Percentiles rank a stretch among this genome's conserved stretches.
These are phyloP conservation scores for Hypomesus transpacificus DNA, from an alignment of 2,113 vertebrate species.

Conservation along the genomic window DNA sequence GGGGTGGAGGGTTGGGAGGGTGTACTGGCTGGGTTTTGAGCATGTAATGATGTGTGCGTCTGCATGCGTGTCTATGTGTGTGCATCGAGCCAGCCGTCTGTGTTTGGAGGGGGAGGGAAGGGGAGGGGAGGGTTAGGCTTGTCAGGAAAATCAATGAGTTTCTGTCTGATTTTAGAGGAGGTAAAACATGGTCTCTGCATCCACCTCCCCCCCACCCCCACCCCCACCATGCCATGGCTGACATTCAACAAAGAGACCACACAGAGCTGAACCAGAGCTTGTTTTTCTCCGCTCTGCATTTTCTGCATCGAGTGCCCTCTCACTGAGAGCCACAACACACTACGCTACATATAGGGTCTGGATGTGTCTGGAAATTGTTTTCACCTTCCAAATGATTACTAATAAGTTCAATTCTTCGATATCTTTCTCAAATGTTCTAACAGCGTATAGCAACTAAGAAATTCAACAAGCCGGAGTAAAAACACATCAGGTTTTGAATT, in stretches of 20 bases:
- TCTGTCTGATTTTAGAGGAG: conserved; percentile 66
- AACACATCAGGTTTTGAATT: no score
- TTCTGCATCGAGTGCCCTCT: conserved; percentile 36
- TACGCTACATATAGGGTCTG: background rate
- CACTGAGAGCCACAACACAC: background rate
- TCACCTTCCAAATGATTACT: no score
- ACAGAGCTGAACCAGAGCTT: conserved; percentile 32
- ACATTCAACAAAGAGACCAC: conserved; percentile 45
- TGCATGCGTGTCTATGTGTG: conserved; percentile 36
- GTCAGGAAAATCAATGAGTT: conserved; percentile 72
- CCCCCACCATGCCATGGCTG: conserved; percentile 23
- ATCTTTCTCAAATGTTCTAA: no score
- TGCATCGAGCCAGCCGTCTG: conserved; percentile 50
- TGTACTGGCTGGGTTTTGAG: conserved; percentile 9
- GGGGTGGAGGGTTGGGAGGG: conserved; percentile 45
- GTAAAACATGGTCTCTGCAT: conserved; percentile 27
- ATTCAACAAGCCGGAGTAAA: no score
- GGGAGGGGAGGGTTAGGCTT: conserved; percentile 51
- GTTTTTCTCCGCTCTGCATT: conserved; percentile 50
- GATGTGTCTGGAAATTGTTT: background rate
- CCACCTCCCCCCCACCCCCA: conserved; percentile 7
- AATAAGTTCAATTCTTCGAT: no score
- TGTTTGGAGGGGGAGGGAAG: conserved; percentile 52
- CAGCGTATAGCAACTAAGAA: no score
- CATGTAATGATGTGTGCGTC: conserved; percentile 15